These are phyloP conservation scores for Rhagoletis pomonella DNA, from an alignment of 1,140 invertebrate genomes.

Conservation along the genomic window DNA sequence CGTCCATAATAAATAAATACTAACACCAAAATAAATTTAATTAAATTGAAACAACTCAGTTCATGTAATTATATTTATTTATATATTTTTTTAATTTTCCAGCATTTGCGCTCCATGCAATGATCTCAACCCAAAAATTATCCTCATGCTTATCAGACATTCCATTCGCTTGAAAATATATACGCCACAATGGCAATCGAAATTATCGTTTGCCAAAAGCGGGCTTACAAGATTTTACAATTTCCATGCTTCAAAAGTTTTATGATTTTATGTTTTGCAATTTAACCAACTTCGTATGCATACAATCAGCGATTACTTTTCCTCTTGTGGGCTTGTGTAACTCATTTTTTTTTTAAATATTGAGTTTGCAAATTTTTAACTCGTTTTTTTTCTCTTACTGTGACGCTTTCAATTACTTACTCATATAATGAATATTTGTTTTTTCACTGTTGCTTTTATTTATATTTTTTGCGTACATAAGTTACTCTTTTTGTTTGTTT, in stretches of 20 bases:
- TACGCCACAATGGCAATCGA: not conserved
- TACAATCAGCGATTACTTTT: not conserved
- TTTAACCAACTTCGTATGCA: not conserved
- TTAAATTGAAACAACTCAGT: constrained; percentile 32
- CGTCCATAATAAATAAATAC: not conserved
- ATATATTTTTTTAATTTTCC: constrained; percentile 29
- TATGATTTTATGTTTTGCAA: not conserved
- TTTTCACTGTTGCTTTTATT: too few relatives aligned
- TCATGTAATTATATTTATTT: constrained; percentile 2
- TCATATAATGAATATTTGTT: too few relatives aligned
- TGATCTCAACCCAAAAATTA: not conserved
- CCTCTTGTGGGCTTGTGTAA: too few relatives aligned
- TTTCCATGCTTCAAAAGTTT: too few relatives aligned
- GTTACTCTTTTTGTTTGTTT: too few relatives aligned
- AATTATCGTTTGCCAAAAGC: not conserved
- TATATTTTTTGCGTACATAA: too few relatives aligned
- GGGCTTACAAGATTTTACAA: not conserved
- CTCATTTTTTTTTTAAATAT: not conserved
- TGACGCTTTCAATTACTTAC: not conserved
- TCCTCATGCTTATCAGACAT: not conserved
- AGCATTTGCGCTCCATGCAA: not conserved
- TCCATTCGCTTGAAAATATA: not conserved
- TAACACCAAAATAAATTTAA: too few relatives aligned
- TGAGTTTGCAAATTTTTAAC: not conserved
- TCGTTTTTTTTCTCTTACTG: not conserved